phyloP scores from a whole-genome alignment of 2,113 vertebrate genomes.

The Trichomycterus rosablanca region DNA sequence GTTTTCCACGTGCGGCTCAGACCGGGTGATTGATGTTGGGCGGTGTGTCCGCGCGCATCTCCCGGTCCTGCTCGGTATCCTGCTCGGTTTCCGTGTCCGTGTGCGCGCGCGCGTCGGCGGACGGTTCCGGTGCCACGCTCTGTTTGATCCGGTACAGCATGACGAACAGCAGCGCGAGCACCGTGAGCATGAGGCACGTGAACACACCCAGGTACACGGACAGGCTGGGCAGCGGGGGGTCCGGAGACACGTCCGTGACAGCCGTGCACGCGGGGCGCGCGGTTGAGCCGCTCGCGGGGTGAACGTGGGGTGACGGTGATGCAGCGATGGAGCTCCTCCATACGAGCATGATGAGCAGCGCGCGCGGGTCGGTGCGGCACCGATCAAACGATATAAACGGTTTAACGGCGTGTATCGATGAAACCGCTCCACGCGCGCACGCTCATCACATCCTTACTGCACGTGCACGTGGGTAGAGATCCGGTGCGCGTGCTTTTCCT shows the following conservation, averaged over 20 bases:
- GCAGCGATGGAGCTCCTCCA: conserved; percentile 45
- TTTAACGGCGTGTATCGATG: no score
- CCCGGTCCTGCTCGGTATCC: neutral
- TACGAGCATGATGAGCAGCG: conserved; percentile 19
- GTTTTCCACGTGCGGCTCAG: neutral
- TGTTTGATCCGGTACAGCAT: conserved; percentile 55
- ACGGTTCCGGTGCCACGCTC: conserved; percentile 45
- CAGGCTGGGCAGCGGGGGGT: conserved; percentile 43
- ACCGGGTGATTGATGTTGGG: neutral
- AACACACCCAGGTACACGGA: conserved; percentile 50
- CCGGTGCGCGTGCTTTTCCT: no score
- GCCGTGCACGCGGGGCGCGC: conserved; percentile 36
- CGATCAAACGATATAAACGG: no score
- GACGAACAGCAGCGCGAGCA: conserved; percentile 48
- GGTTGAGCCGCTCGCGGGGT: conserved; percentile 23
- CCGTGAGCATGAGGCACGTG: conserved; percentile 46
- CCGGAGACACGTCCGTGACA: conserved; percentile 10
- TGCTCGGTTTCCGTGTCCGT: conserved; percentile 44
- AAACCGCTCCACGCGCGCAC: no score
- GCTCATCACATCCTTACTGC: no score
- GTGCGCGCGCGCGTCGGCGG: conserved; percentile 42
- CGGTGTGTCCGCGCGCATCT: neutral
- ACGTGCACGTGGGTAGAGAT: no score
- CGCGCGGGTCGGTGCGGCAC: neutral
- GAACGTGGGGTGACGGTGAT: neutral